Evolutionary conservation across 2,797 vertebrate genomes (phyloP).

Genomic region (Botia almorhae): DNA sequence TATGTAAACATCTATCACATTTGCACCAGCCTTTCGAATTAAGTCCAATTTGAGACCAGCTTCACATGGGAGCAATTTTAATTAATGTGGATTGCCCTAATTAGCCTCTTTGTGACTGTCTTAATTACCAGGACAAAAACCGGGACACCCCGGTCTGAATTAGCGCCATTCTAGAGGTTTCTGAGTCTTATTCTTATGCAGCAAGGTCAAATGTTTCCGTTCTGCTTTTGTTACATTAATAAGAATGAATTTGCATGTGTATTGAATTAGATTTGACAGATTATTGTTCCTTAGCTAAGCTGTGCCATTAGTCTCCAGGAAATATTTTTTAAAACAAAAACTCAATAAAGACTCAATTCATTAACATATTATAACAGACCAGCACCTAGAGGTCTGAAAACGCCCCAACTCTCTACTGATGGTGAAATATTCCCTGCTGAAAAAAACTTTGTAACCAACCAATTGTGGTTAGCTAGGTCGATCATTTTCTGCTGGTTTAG

Average conservation of each 20-base stretch:
- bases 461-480: neutral
- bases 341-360: constrained; percentile 19
- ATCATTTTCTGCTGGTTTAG: neutral
- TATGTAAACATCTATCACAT: constrained; percentile 49
- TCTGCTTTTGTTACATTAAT: constrained; percentile 72
- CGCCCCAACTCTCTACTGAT: neutral
- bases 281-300: constrained; percentile 69
- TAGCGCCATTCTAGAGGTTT: constrained; percentile 71
- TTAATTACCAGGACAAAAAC: constrained; percentile 77
- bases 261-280: constrained; percentile 71
- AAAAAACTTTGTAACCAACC: no score
- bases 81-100: constrained; percentile 81
- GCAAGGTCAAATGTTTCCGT: constrained; percentile 77
- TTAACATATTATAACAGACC: constrained; percentile 10
- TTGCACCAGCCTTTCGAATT: constrained; percentile 62
- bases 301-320: constrained; percentile 59
- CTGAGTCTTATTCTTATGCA: constrained; percentile 77
- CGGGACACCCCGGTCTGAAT: constrained; percentile 71
- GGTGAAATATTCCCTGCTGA: neutral
- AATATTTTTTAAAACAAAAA: constrained; percentile 65
- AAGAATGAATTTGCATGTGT: constrained; percentile 67
- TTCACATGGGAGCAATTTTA: constrained; percentile 78
- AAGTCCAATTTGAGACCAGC: constrained; percentile 73
- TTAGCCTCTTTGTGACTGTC: constrained; percentile 76
- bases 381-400: neutral